Percentiles rank a stretch among this genome's conserved stretches.
These are phyloP conservation scores for Zele albiditarsus DNA, from an alignment of 2,888 invertebrate genomes.

Conservation along the genomic window DNA sequence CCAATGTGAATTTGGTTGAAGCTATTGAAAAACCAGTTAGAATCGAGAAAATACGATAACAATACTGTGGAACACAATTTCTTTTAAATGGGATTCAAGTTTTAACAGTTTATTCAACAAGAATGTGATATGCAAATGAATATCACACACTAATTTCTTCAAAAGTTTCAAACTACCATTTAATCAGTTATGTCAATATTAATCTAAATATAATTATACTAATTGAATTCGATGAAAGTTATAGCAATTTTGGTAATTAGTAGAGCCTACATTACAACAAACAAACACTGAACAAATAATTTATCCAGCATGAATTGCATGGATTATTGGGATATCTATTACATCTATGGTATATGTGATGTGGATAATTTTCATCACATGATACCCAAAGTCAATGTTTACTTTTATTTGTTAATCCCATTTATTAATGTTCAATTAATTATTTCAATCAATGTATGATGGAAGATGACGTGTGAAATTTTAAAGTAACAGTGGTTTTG, in stretches of 20 bases:
- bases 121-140: neutral
- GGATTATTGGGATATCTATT: neutral
- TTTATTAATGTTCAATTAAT: too few species aligned
- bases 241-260: neutral
- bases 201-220: neutral
- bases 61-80: too few species aligned
- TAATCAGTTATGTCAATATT: neutral
- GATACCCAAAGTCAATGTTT: neutral
- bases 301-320: neutral
- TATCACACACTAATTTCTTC: neutral
- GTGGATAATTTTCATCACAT: neutral
- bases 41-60: too few species aligned
- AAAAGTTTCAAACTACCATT: neutral
- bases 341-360: neutral
- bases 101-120: conserved; percentile 13
- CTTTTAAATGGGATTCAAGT: too few species aligned
- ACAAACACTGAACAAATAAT: neutral
- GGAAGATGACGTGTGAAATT: too few species aligned
- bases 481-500: too few species aligned
- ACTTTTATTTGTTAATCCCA: too few species aligned
- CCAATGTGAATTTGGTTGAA: too few species aligned
- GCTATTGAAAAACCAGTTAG: too few species aligned
- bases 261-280: neutral
- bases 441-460: too few species aligned
- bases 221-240: neutral